phyloP scores from a whole-genome alignment of 2,888 invertebrate genomes.

The Microchrysa polita region DNA sequence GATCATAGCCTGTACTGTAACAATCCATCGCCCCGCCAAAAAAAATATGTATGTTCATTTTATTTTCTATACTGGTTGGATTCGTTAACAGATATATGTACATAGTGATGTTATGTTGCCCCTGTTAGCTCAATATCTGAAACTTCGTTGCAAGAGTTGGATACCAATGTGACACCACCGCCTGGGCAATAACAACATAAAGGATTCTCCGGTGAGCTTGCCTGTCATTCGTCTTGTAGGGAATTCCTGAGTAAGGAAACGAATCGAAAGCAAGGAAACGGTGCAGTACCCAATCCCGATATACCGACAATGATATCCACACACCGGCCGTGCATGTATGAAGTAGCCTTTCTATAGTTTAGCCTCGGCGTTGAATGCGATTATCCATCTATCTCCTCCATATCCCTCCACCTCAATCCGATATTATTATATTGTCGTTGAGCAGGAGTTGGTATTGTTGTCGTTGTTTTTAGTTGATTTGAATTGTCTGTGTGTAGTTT shows the following conservation, averaged over 20 bases:
- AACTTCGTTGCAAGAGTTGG: neutral
- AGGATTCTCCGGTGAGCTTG: constrained; percentile 31
- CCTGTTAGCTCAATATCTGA: neutral
- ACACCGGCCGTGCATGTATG: neutral
- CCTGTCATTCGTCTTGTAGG: constrained; percentile 35
- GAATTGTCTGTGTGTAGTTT: constrained; percentile 13
- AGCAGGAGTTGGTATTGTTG: constrained; percentile 41
- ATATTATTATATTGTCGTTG: constrained; percentile 44
- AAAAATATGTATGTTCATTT: constrained; percentile 18
- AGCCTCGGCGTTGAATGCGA: neutral
- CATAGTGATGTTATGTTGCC: constrained; percentile 6
- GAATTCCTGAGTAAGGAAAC: constrained; percentile 25
- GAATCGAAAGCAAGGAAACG: neutral
- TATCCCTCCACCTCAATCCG: constrained; percentile 17
- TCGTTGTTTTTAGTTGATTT: constrained; percentile 42
- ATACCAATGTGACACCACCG: constrained; percentile 21
- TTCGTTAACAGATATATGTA: constrained; percentile 13
- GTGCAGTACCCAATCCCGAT: constrained; percentile 28
- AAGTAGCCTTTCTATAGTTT: constrained; percentile 18
- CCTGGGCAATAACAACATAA: constrained; percentile 18
- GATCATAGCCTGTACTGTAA: constrained; percentile 23
- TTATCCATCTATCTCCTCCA: constrained; percentile 20
- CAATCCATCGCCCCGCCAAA: constrained; percentile 22
- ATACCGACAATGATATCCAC: neutral
- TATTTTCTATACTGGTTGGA: constrained; percentile 38